Percentiles rank a stretch among this genome's conserved stretches.
These are phyloP conservation scores for Ceraclea dissimilis DNA, from an alignment of 2,888 invertebrate genomes.

Conservation along the genomic window DNA sequence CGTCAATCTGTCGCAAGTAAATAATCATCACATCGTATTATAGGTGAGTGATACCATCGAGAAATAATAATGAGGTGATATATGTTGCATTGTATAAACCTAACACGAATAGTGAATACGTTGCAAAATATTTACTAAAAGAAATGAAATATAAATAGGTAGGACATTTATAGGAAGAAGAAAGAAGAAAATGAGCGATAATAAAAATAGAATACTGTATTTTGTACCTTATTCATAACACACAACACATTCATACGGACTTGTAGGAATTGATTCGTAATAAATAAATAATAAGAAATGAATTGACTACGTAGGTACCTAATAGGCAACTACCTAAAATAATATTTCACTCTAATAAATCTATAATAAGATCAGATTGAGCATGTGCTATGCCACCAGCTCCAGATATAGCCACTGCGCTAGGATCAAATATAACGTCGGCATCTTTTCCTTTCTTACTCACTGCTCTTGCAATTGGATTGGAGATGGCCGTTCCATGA, in stretches of 20 bases:
- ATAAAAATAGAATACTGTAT: background rate
- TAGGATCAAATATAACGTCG: constrained; percentile 58
- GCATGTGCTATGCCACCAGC: constrained; percentile 72
- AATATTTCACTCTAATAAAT: constrained; percentile 33
- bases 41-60: background rate
- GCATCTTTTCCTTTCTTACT: constrained; percentile 53
- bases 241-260: too few relatives aligned
- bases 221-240: too few relatives aligned
- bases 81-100: too few relatives aligned
- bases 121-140: too few relatives aligned
- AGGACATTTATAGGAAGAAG: background rate
- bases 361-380: constrained; percentile 60
- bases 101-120: too few relatives aligned
- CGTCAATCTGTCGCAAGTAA: constrained; percentile 16
- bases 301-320: too few relatives aligned
- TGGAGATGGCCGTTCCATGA: constrained; percentile 61
- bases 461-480: constrained; percentile 59
- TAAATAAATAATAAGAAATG: too few relatives aligned
- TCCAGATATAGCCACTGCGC: constrained; percentile 64
- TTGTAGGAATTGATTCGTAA: too few relatives aligned
- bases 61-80: background rate
- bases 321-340: too few relatives aligned
- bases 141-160: background rate
- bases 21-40: constrained; percentile 5
- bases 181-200: background rate